These are phyloP conservation scores for Pampus argenteus DNA, from an alignment of 2,797 vertebrate species.

Conservation along the genomic window DNA sequence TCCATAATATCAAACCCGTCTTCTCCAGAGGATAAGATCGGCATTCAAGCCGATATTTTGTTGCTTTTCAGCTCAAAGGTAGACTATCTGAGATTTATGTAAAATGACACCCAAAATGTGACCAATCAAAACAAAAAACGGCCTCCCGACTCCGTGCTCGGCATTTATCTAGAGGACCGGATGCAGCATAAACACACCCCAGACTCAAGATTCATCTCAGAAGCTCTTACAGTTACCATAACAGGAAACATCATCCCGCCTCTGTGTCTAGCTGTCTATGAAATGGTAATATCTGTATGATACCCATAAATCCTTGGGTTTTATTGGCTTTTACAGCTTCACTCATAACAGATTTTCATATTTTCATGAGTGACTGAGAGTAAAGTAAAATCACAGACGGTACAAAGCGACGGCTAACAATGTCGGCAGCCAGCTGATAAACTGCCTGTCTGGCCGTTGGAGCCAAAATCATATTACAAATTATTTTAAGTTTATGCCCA, in stretches of 20 bases:
- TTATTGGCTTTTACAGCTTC: too few relatives aligned
- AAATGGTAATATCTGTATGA: neutral
- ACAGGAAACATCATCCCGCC: neutral
- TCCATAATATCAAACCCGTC: slow-evolving; percentile 56
- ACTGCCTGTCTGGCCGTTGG: too few relatives aligned
- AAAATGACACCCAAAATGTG: slow-evolving; percentile 51
- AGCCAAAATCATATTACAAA: too few relatives aligned
- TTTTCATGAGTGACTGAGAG: too few relatives aligned
- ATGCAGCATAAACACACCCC: slow-evolving; percentile 27
- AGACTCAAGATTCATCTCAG: slow-evolving; percentile 9
- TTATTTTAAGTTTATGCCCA: too few relatives aligned
- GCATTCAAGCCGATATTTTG: slow-evolving; percentile 35
- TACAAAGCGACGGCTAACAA: too few relatives aligned
- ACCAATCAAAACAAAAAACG: slow-evolving; percentile 45
- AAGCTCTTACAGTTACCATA: neutral
- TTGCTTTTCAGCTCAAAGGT: slow-evolving; percentile 43
- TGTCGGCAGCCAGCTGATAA: too few relatives aligned
- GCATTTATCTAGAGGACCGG: slow-evolving; percentile 31
- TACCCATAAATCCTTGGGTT: neutral
- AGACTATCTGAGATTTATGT: slow-evolving; percentile 59
- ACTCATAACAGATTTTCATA: too few relatives aligned
- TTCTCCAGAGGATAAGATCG: slow-evolving; percentile 45
- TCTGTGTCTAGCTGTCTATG: neutral
- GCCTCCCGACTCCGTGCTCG: slow-evolving; percentile 19
- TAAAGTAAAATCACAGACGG: too few relatives aligned